Base-by-base conservation (phyloP, 2,113 vertebrate species). In the Empidonax traillii region DNA sequence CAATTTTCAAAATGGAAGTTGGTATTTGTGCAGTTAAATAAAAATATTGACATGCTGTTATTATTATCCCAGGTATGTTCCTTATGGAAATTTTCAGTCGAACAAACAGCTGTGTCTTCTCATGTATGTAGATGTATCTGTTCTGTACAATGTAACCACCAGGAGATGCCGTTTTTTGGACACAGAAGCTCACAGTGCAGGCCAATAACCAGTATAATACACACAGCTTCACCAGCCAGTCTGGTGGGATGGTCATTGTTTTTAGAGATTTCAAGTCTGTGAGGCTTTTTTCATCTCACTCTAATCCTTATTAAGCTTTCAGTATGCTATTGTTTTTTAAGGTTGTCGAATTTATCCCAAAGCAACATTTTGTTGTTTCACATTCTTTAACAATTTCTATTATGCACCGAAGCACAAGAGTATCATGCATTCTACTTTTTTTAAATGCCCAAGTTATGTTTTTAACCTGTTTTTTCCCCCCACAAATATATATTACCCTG, bases 11-110 rank as follows among this genome's bases (percentile, higher is more conserved):
- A 79, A 13, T 1, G 11, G 33, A 82, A 43, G 22, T 2, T 37
- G 30, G 2, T 33, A 51, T 49, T 73, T 83, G 11, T 37, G 37
- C 37, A 49, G 33, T 22, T 24, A 52, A 44, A 76, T 35, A 53
- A 39, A 56, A 84, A 72, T 8, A 76, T 2, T 47, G 22, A 37
- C 10, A 20, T 10, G 12, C 49, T 79, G 15, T 35, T 63, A n/a
- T n/a, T n/a, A 8, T 6, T 12, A 25, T 14, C 49, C 61, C 3
- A 19, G 41, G 16, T 33, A 22, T 0, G 0, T 22, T 87, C 22
- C 39, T 43, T 12, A 14, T 2, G 6, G 44, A 55, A 56, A 22
- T 55, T 53, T 63, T 12, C 47, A 9, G 4, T 0, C 44, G 79
- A 79, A 62, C 10, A 8, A 61, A 22, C 9, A 79, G 62, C 14